A percentile compares a stretch with the other conserved stretches of the same genome.
Conservation (phyloP, 2,113 vertebrate species). For the Tricholaema leucomelas region DNA sequence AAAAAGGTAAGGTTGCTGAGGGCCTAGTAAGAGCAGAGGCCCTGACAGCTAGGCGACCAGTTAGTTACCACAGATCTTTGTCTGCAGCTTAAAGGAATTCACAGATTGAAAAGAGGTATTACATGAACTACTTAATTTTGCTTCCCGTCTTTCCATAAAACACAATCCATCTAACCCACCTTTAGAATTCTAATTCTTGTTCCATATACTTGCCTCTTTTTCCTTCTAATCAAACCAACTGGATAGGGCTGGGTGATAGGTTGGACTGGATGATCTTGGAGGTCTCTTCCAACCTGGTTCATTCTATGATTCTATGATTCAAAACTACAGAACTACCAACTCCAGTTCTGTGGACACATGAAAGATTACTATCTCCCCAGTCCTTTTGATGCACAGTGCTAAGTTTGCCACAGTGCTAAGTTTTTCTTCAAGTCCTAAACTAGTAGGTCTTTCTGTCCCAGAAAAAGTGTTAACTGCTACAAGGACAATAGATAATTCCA, state of each 20-base stretch:
- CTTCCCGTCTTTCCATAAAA: neutral
- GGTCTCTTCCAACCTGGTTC: no score
- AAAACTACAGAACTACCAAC: neutral
- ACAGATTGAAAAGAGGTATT: neutral
- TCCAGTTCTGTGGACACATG: neutral
- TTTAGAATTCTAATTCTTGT: neutral
- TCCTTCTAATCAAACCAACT: neutral
- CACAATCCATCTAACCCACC: neutral
- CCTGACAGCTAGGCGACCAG: neutral
- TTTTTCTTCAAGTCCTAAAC: neutral
- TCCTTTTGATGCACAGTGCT: neutral
- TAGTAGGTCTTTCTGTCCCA: neutral
- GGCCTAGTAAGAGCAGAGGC: neutral
- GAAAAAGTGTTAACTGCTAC: neutral
- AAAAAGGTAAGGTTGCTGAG: neutral
- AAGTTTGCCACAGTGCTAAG: neutral
- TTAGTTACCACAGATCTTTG: neutral
- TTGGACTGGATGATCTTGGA: no score
- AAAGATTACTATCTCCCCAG: neutral
- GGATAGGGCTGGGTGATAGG: no score
- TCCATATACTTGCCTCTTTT: neutral
- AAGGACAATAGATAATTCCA: neutral
- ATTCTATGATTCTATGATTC: no score
- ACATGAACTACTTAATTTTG: neutral
- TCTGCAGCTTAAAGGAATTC: neutral